Evolutionary conservation across 2,113 vertebrate genomes (phyloP), one percentile per base, ranked within the genome.

Genomic region (Syrmaticus mikado): DNA sequence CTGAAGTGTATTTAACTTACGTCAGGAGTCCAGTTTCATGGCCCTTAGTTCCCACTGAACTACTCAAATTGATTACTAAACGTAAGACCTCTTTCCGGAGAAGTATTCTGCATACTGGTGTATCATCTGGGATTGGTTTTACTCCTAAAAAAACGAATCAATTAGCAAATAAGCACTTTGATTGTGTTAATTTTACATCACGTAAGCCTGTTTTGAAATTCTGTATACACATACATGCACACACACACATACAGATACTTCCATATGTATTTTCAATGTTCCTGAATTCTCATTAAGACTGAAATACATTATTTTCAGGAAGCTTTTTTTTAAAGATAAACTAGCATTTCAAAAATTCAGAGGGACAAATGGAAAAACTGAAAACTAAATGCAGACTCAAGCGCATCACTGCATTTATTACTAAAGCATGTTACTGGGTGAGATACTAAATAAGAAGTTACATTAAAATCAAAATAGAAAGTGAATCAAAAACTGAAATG

Each of bases 1-100:
- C 15, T 82, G 9, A 36, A 45, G 77, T 17, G 36, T 41, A 61
- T 30, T 66, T 72, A 90, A 97, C 98, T 99, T 98, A 99, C 99
- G 99, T 99, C 96, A 99, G 97, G 68, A 99, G 98, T 90, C 99
- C 99, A 4, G 99, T 99, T 98, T 99, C 99, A 86, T 99, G 99
- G 93, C 99, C 98, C 96, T 99, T 99, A 50, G 99, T 99, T 97
- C 99, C 99, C 52, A 99, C 99, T 22, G 99, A 99, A 90, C 99
- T 99, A 97, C 99, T 99, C 95, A 99, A 98, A 96, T 99, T 99
- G 95, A 99, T 97, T 73, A 99, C 99, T 92, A 99, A 98, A 58
- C 99, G 98, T 75, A 99, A 97, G 50, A 99, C 99, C 96, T 99
- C 99, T 96, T 99, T 99, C 84, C 99, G 98, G 91, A 99, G 98